phyloP scores from a whole-genome alignment of 2,113 vertebrate genomes.

The Hippocampus comes region DNA sequence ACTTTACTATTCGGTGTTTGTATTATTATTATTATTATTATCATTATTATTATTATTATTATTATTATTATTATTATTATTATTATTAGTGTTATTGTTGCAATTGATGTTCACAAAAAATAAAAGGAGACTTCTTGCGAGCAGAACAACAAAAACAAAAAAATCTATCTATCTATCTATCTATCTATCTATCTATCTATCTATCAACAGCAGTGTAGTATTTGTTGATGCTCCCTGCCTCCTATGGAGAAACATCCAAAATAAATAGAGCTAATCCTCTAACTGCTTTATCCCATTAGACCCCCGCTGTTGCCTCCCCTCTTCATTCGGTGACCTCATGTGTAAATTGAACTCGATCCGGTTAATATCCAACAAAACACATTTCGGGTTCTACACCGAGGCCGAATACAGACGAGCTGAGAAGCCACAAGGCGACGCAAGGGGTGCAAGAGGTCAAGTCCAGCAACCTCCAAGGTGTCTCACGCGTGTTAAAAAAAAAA shows the following conservation, averaged over 20 bases:
- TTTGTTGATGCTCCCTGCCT: constrained; percentile 56
- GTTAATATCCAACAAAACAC: constrained; percentile 47
- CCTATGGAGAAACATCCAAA: constrained; percentile 65
- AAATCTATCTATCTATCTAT: constrained; percentile 10
- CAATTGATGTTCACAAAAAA: too few species aligned
- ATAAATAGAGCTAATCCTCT: constrained; percentile 67
- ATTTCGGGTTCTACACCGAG: constrained; percentile 60
- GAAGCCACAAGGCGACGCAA: constrained; percentile 30
- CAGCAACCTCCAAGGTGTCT: constrained; percentile 25
- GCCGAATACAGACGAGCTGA: constrained; percentile 62
- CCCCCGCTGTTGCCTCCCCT: constrained; percentile 51
- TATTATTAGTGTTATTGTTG: too few species aligned
- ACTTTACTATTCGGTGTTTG: neutral
- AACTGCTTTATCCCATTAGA: constrained; percentile 68
- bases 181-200: constrained; percentile 5
- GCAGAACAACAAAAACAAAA: too few species aligned
- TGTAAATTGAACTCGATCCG: constrained; percentile 68
- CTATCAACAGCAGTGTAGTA: constrained; percentile 18
- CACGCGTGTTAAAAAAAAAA: constrained; percentile 28
- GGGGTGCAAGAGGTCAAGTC: constrained; percentile 65
- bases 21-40: neutral
- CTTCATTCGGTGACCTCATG: constrained; percentile 51
- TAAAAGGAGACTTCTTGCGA: neutral
- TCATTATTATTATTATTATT: neutral
- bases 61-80: too few species aligned